Conservation (phyloP, 2,888 invertebrate species). For the Andricus quercusramuli region DNA sequence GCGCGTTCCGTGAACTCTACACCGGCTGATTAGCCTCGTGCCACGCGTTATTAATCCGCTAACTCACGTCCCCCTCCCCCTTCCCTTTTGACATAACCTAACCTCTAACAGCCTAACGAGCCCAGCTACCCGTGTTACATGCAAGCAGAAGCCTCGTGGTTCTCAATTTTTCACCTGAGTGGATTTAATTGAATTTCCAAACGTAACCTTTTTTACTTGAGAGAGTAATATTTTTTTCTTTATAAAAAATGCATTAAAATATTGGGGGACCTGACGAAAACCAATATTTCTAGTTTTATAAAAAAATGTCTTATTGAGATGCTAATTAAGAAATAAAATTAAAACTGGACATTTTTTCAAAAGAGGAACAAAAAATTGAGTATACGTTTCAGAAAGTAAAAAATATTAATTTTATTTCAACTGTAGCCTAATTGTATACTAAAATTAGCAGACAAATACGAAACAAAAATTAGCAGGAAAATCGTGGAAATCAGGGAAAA, state of each 20-base stretch:
- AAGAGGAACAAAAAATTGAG: no score
- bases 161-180: slow-evolving; percentile 35
- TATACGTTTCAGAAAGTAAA: no score
- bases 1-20: slow-evolving; percentile 70
- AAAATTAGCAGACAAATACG: no score
- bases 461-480: no score
- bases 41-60: slow-evolving; percentile 77
- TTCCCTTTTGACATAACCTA: slow-evolving; percentile 41
- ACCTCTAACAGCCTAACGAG: slow-evolving; percentile 51
- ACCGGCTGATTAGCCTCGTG: slow-evolving; percentile 75
- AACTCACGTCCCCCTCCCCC: slow-evolving; percentile 62
- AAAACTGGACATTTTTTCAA: no score
- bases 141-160: slow-evolving; percentile 22
- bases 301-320: background rate
- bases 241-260: background rate
- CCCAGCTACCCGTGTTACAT: slow-evolving; percentile 4
- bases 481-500: no score
- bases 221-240: background rate
- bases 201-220: background rate
- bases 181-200: slow-evolving; percentile 12
- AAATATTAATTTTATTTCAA: no score
- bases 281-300: no score
- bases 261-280: no score
- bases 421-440: no score
- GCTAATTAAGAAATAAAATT: no score